These are phyloP conservation scores for Drosophila athabasca DNA, from an alignment of 1,140 invertebrate genomes.

Conservation along the genomic window DNA sequence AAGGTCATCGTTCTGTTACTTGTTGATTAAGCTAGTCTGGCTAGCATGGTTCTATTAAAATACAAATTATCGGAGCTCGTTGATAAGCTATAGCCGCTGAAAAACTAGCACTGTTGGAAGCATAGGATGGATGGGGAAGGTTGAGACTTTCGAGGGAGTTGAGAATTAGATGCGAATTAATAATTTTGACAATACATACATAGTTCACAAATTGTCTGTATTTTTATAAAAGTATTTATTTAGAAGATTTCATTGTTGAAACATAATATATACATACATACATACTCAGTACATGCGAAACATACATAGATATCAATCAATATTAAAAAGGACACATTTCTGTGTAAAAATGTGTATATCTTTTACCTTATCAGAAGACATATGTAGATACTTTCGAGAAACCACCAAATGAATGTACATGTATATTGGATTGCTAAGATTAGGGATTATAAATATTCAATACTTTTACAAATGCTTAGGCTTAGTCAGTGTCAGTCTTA, in stretches of 20 bases:
- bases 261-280: slow-evolving; percentile 23
- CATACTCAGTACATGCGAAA: slow-evolving; percentile 3
- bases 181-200: slow-evolving; percentile 80
- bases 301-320: slow-evolving; percentile 12
- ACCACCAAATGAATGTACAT: slow-evolving; percentile 40
- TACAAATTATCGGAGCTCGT: background rate
- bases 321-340: no score
- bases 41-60: slow-evolving; percentile 13
- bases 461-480: slow-evolving; percentile 32
- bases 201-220: slow-evolving; percentile 73
- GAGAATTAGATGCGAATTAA: slow-evolving; percentile 53
- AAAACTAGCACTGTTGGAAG: slow-evolving; percentile 36
- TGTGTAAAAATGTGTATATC: slow-evolving; percentile 1
- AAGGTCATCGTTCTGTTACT: no score
- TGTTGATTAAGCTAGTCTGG: background rate
- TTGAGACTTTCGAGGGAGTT: slow-evolving; percentile 13
- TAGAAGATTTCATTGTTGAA: slow-evolving; percentile 61
- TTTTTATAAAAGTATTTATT: slow-evolving; percentile 80
- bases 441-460: slow-evolving; percentile 12
- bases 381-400: background rate
- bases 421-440: slow-evolving; percentile 18
- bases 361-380: slow-evolving; percentile 5
- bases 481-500: slow-evolving; percentile 29
- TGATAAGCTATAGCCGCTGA: slow-evolving; percentile 4
- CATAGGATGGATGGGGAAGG: slow-evolving; percentile 3